Evolutionary conservation across 2,888 invertebrate genomes (phyloP), one percentile per base, ranked within the genome.

Genomic region (Synergus japonicus): DNA sequence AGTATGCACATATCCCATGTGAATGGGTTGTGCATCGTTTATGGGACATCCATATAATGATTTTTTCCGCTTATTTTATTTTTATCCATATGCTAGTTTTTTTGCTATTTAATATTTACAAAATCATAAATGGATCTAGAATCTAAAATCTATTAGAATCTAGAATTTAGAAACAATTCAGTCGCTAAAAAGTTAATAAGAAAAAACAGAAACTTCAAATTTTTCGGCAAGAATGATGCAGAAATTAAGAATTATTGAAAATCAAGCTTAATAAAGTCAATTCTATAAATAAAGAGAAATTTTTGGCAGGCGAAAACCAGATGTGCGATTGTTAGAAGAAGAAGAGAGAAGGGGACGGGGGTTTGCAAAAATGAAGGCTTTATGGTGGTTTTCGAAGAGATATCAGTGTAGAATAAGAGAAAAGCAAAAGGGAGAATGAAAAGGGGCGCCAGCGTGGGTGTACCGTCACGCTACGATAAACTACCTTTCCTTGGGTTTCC

Each of bases 381-480:
- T 73, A 73, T 73, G 73, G 54, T 49, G 73, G 73, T 73, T 73
- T 73, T 73, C 73, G 73, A 54, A 73, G 73, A 73, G 73, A 54
- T 73, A 54, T 73, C 69, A 54, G 29, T 54, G 46, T 46, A 22
- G 67, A 22, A 12, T 5, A 69, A 29, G 15, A 49, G 69, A 46
- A 69, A 69, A 29, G 69, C 29, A 29, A 69, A 69, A 54, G 49
- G 54, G 83, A 78, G 83, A 82, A 84, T 83, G 86, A 87, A 87
- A 85, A 82, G 83, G 84, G 84, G 83, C 76, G 78, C 81, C 83
- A 85, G 88, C 87, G 89, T 88, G 89, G 87, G 88, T 88, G 89
- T 88, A 85, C 84, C 86, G 87, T 88, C 88, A 88, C 86, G 88
- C 86, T 85, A 86, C 85, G 85, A 87, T 88, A 89, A 89, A 88